Base-by-base conservation (phyloP, 2,888 invertebrate genomes). In the Embidobia sp. region DNA sequence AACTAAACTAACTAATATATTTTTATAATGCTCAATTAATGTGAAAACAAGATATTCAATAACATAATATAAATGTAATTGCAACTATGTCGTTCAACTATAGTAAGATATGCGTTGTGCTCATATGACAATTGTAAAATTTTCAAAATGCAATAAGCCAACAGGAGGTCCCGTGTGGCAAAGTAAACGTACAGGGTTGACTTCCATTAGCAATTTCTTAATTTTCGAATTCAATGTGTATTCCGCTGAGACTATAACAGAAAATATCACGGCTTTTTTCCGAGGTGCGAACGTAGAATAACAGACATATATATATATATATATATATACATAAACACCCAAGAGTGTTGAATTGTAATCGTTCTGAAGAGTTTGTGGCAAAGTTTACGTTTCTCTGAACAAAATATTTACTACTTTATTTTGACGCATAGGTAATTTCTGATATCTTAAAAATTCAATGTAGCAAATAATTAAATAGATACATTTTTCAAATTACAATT, bases 201-300 rank as follows among this genome's bases (percentile, higher is more conserved):
- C 44, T 73, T 66, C 73, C 73, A 73, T 73, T 73, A 73, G 73
- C 73, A 73, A 73, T 73, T 73, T 66, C 73, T 57, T 73, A 64
- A 73, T 73, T 73, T 73, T 73, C 66, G 11, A 66, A 44, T 66
- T 73, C 35, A 73, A 73, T 73, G 35, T 66, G 13, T 15, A 4
- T 4, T 10, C 73, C 59, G 4, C 6, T 26, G 64, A 59, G 64
- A 49, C 7, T 37, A 57, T 10, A 40, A 26, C 0, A 3, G 16
- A 42, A 26, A 8, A 19, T 18, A 10, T 55, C 10, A 3, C 35
- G 8, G 19, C 26, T 55, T 64, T 73, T 18, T 64, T 57, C 11
- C 40, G 53, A 64, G 57, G 73, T 35, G 64, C 10, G 8, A 64
- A 73, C 37, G 40, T 18, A 37, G 42, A 59, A 73, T 61, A 33